A percentile compares a stretch with the other conserved stretches of the same genome.
Evolutionary conservation across 2,797 vertebrate genomes (phyloP).

Genomic region (Sandelia bainsii): DNA sequence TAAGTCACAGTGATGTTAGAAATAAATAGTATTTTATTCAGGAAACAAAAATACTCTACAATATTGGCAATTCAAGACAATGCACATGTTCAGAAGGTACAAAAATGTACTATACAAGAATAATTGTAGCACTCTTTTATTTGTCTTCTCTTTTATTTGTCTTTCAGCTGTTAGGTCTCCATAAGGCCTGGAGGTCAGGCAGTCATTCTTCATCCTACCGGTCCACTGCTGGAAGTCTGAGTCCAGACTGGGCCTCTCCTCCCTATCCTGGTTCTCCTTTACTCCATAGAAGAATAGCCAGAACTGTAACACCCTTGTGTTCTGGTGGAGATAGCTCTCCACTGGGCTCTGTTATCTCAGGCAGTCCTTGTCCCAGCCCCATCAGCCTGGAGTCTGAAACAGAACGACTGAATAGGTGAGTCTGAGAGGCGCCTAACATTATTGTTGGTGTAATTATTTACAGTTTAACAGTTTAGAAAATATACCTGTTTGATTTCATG

Average conservation of each 20-base stretch:
- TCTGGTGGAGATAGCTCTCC: slow-evolving; percentile 62
- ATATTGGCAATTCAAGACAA: neutral
- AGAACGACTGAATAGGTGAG: slow-evolving; percentile 86
- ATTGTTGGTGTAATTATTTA: no score
- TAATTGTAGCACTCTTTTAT: neutral
- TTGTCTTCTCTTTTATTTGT: slow-evolving; percentile 36
- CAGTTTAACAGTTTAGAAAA: no score
- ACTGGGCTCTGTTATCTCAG: slow-evolving; percentile 53
- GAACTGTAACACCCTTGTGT: slow-evolving; percentile 65
- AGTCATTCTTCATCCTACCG: slow-evolving; percentile 68
- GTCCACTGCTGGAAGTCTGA: slow-evolving; percentile 56
- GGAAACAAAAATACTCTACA: no score
- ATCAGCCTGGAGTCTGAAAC: slow-evolving; percentile 77
- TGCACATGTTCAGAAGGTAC: neutral
- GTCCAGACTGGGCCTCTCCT: slow-evolving; percentile 76
- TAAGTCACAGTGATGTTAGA: neutral
- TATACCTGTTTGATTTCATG: no score
- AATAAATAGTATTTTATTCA: neutral
- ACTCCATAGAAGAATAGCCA: slow-evolving; percentile 72
- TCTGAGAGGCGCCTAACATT: neutral
- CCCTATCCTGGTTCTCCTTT: slow-evolving; percentile 82
- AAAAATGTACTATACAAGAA: neutral
- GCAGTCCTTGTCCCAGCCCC: slow-evolving; percentile 58
- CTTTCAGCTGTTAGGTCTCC: slow-evolving; percentile 82
- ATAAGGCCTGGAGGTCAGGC: slow-evolving; percentile 78